phyloP scores from a whole-genome alignment of 2,888 invertebrate species.

The Orthosia gracilis region DNA sequence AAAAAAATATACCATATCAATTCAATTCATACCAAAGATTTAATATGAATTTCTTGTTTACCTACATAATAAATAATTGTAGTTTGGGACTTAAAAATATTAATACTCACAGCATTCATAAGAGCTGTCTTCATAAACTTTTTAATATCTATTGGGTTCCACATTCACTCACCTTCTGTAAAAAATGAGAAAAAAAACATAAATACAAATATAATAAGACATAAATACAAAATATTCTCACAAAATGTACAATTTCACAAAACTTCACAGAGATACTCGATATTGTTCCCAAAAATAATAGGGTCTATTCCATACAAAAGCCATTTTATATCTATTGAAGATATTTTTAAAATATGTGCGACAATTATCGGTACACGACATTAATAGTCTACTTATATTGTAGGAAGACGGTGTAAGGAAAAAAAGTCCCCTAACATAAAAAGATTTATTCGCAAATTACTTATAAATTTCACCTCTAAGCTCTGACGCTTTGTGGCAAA shows the following conservation, averaged over 20 bases:
- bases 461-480: conserved; percentile 87
- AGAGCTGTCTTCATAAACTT: conserved; percentile 58
- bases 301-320: conserved; percentile 71
- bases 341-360: conserved; percentile 90
- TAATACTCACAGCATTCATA: conserved; percentile 48
- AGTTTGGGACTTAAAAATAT: not conserved
- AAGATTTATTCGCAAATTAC: conserved; percentile 91
- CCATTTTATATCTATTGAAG: conserved; percentile 74
- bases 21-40: not conserved
- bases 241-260: conserved; percentile 68
- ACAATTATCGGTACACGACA: conserved; percentile 91
- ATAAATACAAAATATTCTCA: conserved; percentile 77
- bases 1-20: too few relatives aligned
- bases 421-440: conserved; percentile 85
- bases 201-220: too few relatives aligned
- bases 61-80: not conserved
- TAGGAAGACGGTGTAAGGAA: conserved; percentile 77
- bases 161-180: conserved; percentile 88
- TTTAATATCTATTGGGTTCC: conserved; percentile 56
- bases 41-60: not conserved
- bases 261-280: conserved; percentile 67
- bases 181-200: conserved; percentile 81
- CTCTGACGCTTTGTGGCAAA: conserved; percentile 62
- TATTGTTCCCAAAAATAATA: conserved; percentile 78
- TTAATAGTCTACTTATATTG: conserved; percentile 90